Evolutionary conservation across 2,888 invertebrate genomes (phyloP), one percentile per base, ranked within the genome.

Genomic region (Ormyrus nitidulus): DNA sequence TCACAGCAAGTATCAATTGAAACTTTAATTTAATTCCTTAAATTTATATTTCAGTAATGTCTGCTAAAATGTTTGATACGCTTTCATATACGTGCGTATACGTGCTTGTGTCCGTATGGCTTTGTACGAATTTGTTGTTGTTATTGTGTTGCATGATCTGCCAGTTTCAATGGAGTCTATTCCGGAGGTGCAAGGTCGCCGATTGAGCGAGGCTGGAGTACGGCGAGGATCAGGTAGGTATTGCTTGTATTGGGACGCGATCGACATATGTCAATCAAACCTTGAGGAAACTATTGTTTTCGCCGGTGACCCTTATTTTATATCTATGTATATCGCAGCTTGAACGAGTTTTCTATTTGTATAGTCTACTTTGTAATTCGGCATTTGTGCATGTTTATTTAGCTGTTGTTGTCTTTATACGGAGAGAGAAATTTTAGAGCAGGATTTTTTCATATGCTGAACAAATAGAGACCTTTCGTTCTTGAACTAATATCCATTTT

Each of bases 201-300:
- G 94, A 89, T 93, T 95, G 89, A 94, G 94, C 91, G 95, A 95
- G 92, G 95, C 95, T 86, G 95, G 95, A 88, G 93, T 95, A 85
- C 93, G 94, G 88, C 92, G 95, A 91, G 94, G 94, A 88, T 94
- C 95, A 94, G 95, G 95, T 95, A 94, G 92, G 84, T 68, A 61
- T 19, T 65, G 72, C 75, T 80, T 69, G 1, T 34, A 61, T 44
- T 56, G 6, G 11, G 34, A 11, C 19, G 10, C n/a, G 3, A 34
- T 34, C 3, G 34, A 34, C 34, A 34, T 1, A 34, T 34, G 6
- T 51, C 34, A 11, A 13, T 68, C 34, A 4, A 56, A 13, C 48
- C 8, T 13, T 11, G 51, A 54, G 34, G 13, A 7, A 34, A 53
- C 44, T 6, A 10, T 9, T 68, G n/a, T 34, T 56, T 54, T 44